phyloP scores from a whole-genome alignment of 2,888 invertebrate genomes.

The Pseudococcus viburni region DNA sequence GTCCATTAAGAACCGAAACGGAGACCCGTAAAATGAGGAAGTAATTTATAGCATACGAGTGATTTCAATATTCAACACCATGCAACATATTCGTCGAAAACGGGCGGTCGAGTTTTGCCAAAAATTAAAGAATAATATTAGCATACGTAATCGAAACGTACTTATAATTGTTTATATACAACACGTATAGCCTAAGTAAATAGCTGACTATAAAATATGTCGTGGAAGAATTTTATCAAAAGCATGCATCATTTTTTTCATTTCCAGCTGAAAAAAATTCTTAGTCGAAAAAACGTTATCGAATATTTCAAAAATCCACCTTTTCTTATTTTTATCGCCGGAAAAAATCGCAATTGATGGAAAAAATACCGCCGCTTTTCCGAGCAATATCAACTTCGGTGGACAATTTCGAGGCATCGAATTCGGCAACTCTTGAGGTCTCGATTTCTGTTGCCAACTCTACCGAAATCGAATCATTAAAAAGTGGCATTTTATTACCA shows the following conservation, averaged over 20 bases:
- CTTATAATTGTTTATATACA: too few relatives aligned
- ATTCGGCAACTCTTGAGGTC: not conserved
- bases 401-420: constrained; percentile 6
- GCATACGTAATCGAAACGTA: not conserved
- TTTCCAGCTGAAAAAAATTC: not conserved
- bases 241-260: not conserved
- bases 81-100: not conserved
- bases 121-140: not conserved
- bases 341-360: not conserved
- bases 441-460: constrained; percentile 29
- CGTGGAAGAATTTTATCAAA: too few relatives aligned
- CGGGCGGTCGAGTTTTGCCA: not conserved
- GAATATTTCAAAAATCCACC: too few relatives aligned
- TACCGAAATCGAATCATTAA: constrained; percentile 45
- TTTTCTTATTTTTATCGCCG: too few relatives aligned
- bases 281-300: too few relatives aligned
- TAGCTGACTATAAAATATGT: too few relatives aligned
- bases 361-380: not conserved
- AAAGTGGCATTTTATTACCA: constrained; percentile 53
- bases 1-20: constrained; percentile 24
- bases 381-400: not conserved
- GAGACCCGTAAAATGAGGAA: constrained; percentile 22
- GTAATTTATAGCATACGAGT: not conserved
- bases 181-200: too few relatives aligned
- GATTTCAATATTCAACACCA: constrained; percentile 13